These are phyloP conservation scores for Vanacampus margaritifer DNA, from an alignment of 2,113 vertebrate species.

Conservation along the genomic window DNA sequence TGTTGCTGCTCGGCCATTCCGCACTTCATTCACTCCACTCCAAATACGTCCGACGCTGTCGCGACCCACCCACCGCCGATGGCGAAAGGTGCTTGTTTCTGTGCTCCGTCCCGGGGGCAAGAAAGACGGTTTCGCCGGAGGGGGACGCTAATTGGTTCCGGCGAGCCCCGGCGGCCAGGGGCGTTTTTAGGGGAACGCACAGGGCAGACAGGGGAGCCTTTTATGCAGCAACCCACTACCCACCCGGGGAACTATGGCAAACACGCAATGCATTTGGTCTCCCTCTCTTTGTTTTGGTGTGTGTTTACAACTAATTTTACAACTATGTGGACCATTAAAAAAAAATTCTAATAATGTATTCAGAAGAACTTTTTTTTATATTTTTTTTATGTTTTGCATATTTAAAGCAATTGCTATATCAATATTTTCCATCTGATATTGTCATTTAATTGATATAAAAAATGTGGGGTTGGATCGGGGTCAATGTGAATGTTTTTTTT, in stretches of 20 bases:
- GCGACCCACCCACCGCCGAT: background rate
- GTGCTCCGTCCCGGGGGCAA: background rate
- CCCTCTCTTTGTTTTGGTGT: no score
- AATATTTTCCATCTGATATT: no score
- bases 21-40: background rate
- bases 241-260: background rate
- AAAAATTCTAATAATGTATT: no score
- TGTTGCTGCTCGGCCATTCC: conserved; percentile 56
- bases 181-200: conserved; percentile 41
- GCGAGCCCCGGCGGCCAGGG: conserved; percentile 14
- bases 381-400: no score
- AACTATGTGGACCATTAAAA: no score
- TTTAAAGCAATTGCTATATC: no score
- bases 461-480: no score
- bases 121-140: background rate
- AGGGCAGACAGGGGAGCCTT: background rate
- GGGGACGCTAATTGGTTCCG: conserved; percentile 62
- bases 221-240: background rate
- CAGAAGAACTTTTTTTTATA: no score
- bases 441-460: no score
- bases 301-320: background rate
- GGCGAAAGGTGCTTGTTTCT: background rate
- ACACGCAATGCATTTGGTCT: background rate
- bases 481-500: no score
- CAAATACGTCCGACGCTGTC: background rate